Percentiles rank a stretch among this genome's conserved stretches.
Evolutionary conservation across 2,888 invertebrate species (phyloP).

Genomic region (Frankliniella fusca): DNA sequence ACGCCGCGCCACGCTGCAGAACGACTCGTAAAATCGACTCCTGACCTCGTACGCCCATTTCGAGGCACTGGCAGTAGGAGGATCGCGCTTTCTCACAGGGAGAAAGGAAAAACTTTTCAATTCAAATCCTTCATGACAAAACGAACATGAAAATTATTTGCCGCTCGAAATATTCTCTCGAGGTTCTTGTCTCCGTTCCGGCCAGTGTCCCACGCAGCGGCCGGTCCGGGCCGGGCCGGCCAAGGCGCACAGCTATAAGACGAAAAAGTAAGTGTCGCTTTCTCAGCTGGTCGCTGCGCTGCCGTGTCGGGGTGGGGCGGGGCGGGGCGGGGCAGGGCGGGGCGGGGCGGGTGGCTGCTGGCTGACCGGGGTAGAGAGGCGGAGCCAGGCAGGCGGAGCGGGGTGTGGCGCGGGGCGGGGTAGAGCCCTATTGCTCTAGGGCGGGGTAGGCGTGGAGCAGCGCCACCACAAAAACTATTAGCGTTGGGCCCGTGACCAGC

Average conservation of each 20-base stretch:
- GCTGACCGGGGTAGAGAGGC: no score
- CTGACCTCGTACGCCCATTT: no score
- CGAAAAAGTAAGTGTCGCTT: constrained; percentile 24
- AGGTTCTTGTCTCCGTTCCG: not conserved
- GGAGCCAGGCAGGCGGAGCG: no score
- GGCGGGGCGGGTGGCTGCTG: no score
- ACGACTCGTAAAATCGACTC: no score
- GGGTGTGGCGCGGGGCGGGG: no score
- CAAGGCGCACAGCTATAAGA: not conserved
- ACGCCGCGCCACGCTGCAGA: not conserved
- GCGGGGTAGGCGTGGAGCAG: not conserved
- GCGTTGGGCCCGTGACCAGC: constrained; percentile 8
- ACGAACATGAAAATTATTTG: not conserved
- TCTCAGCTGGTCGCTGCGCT: not conserved
- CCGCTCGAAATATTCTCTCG: not conserved
- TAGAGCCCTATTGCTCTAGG: no score
- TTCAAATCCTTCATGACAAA: not conserved
- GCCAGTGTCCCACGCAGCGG: not conserved
- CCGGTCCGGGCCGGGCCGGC: not conserved
- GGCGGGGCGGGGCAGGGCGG: no score
- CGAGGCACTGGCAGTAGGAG: not conserved
- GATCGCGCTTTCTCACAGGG: not conserved
- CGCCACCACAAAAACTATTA: constrained; percentile 23
- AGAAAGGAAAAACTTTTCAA: not conserved
- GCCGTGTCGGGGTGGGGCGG: no score